Base-by-base conservation (phyloP, 2,797 vertebrate genomes). In the Anguilla megastoma region DNA sequence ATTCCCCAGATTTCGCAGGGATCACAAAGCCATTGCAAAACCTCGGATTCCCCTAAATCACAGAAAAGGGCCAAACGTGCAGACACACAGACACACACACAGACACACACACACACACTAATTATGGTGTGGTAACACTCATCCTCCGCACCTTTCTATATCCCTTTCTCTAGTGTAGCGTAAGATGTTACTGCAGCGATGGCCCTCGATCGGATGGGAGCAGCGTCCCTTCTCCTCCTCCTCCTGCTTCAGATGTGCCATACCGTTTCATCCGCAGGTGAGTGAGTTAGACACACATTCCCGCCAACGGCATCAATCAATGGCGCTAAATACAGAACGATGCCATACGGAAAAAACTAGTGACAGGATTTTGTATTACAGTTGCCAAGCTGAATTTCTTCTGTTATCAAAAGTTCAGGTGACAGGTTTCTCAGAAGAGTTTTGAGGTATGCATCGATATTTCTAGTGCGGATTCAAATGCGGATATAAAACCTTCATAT, bases 201-300 rank as follows among this genome's bases (percentile, higher is more conserved):
- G 94, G 89, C 86, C 83, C 10, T 60, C 84, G 50, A 82, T 50
- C 60, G 0, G 4, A 30, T 88, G 24, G 54, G 76, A 87, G 18
- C 16, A 16, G 30, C 3, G 0, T 3, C 88, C 21, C 18, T 71
- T 18, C 30, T 89, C 2, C 45, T 92, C 4, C 18, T 93, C 4
- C 18, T 93, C 83, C 4, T 89, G 45, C 7, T 91, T 80, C 54
- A 66, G 33, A 16, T 63, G 56, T 6, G 89, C 36, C 1, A 16
- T 84, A 0, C 86, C 7, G 3, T 27, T 56, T 33, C 60, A n/a
- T 30, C 41, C 79, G 24, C 24, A 0, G 89, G 94, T 94, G 89
- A 93, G 94, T 91, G 82, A 27, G 2, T 21, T 5, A 24, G 30
- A 60, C 27, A 7, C 36, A 2, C 6, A 52, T 87, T 83, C 56